A percentile compares a stretch with the other conserved stretches of the same genome.
phyloP scores from a whole-genome alignment of 2,888 invertebrate genomes.

The Megamerina dolium region DNA sequence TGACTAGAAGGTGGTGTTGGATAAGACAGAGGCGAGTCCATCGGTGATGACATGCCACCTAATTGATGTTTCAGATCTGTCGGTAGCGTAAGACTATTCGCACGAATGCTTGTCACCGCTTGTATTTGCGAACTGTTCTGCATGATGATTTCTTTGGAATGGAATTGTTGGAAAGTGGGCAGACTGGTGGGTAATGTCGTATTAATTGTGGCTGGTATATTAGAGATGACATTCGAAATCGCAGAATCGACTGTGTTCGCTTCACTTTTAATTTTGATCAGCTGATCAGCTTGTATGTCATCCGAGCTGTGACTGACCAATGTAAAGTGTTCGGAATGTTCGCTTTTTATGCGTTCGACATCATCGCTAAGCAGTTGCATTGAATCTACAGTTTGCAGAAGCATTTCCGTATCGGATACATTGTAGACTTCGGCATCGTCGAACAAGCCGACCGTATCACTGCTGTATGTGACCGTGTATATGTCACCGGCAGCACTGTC shows the following conservation, averaged over 20 bases:
- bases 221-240: slow-evolving; percentile 6
- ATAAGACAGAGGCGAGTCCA: slow-evolving; percentile 69
- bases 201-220: slow-evolving; percentile 12
- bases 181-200: slow-evolving; percentile 67
- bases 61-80: slow-evolving; percentile 20
- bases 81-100: slow-evolving; percentile 44
- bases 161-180: slow-evolving; percentile 81
- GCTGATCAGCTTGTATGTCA: slow-evolving; percentile 54
- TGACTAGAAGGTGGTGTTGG: slow-evolving; percentile 86
- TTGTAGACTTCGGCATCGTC: slow-evolving; percentile 70
- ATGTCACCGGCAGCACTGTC: slow-evolving; percentile 52
- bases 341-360: slow-evolving; percentile 57
- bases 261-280: slow-evolving; percentile 5
- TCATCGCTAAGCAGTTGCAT: slow-evolving; percentile 62
- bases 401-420: slow-evolving; percentile 61
- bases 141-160: slow-evolving; percentile 53
- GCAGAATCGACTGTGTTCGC: neutral
- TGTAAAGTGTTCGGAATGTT: slow-evolving; percentile 40
- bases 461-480: slow-evolving; percentile 56
- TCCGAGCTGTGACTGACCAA: slow-evolving; percentile 17
- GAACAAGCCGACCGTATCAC: slow-evolving; percentile 57
- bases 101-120: slow-evolving; percentile 42
- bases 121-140: slow-evolving; percentile 44
- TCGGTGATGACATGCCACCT: slow-evolving; percentile 54
- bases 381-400: slow-evolving; percentile 61